Base-by-base conservation (phyloP, 2,113 vertebrate species). In the Misgurnus mizolepis region DNA sequence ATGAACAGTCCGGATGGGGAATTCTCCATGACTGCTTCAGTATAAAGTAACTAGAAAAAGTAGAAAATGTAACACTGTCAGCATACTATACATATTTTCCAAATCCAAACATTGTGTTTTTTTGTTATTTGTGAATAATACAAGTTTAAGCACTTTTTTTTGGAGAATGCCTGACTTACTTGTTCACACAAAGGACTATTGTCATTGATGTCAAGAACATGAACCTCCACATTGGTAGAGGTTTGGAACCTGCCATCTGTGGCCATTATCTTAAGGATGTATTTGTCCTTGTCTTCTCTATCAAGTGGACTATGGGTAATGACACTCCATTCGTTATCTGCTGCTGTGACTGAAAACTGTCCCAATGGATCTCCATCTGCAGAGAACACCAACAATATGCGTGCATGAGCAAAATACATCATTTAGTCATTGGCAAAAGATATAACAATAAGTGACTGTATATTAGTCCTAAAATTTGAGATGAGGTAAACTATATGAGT, bases 141-240 rank as follows among this genome's bases (percentile, higher is more conserved):
- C 45, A 55, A 15, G 4, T 6, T n/a, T n/a, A 68, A 49, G 10
- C 6, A 50, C 47, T 50, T 50, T 27, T 50, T 73, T 71, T 34
- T 39, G 66, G n/a, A 61, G 40, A 67, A 10, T 15, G 66, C 49
- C 22, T 61, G 18, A 73, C 90, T 89, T 80, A 99, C 98, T 95
- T 98, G 94, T 12, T 95, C 93, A n/a, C 97, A 99, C 81, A 94
- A 90, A 0, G 97, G 98, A 78, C 92, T 96, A 91, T 99, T 98
- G 88, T 99, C 98, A 47, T 99, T 99, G 89, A 96, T 92, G 87
- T 99, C 98, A 85, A 98, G 86, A 71, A 99, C 95, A 22, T 95
- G 95, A 84, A 99, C 85, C 73, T 98, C 95, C 67, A 97, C 94
- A 0, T 87, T 88, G 0, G 95, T 91, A 0, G 93, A 91, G 39